Percentiles rank a stretch among this genome's conserved stretches.
phyloP scores from a whole-genome alignment of 2,888 invertebrate genomes.

The Prenolepis imparis region DNA sequence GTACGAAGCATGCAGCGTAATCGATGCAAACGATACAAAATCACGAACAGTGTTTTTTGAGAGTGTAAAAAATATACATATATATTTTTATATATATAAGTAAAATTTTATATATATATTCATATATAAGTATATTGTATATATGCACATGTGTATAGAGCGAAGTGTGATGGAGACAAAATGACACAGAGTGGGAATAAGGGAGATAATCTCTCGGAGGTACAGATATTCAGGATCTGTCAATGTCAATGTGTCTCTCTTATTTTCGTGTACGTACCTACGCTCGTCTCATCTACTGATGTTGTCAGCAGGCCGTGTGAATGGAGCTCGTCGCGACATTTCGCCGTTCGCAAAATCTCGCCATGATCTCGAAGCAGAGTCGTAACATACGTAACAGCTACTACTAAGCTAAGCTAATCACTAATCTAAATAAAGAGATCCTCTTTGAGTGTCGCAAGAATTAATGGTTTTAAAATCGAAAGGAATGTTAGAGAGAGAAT shows the following conservation, averaged over 20 bases:
- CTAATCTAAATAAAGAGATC: slow-evolving; percentile 63
- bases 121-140: slow-evolving; percentile 37
- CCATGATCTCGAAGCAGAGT: slow-evolving; percentile 69
- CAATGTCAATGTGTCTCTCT: slow-evolving; percentile 69
- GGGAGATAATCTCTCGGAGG: background rate
- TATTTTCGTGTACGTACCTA: slow-evolving; percentile 77
- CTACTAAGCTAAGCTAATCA: slow-evolving; percentile 61
- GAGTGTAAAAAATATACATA: slow-evolving; percentile 63
- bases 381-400: slow-evolving; percentile 63
- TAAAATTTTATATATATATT: slow-evolving; percentile 45
- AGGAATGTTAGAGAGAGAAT: background rate
- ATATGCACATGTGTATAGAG: slow-evolving; percentile 56
- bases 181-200: slow-evolving; percentile 28
- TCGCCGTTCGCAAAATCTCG: slow-evolving; percentile 62
- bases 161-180: slow-evolving; percentile 51
- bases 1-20: slow-evolving; percentile 82
- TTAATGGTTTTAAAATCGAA: background rate
- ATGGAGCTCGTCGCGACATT: slow-evolving; percentile 68
- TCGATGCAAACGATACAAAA: slow-evolving; percentile 81
- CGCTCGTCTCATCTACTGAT: slow-evolving; percentile 79
- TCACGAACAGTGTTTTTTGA: slow-evolving; percentile 79
- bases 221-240: slow-evolving; percentile 57
- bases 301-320: slow-evolving; percentile 77
- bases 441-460: background rate
- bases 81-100: slow-evolving; percentile 55